Conservation (phyloP, 2,888 invertebrate species). For the Galeruca laticollis region DNA sequence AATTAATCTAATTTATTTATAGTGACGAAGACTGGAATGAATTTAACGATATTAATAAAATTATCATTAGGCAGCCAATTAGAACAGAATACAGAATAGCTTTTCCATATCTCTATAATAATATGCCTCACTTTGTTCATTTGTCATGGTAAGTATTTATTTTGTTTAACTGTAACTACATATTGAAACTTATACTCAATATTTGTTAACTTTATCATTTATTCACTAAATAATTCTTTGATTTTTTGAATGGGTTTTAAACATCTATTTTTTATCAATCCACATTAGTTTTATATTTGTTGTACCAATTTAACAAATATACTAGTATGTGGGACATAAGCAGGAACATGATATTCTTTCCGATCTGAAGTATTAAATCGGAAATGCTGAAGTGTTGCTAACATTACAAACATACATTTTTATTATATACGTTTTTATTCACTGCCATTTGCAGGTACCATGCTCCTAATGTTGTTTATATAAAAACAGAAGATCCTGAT, state of each 20-base stretch:
- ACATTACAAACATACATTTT: constrained; percentile 66
- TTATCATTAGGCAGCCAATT: constrained; percentile 98
- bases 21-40: constrained; percentile 99
- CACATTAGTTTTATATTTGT: constrained; percentile 45
- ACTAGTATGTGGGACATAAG: constrained; percentile 73
- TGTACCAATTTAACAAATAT: constrained; percentile 58
- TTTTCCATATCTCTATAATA: constrained; percentile 99
- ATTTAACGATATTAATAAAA: constrained; percentile 99
- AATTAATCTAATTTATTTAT: constrained; percentile 45
- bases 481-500: constrained; percentile 99
- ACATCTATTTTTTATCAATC: constrained; percentile 11
- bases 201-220: no score
- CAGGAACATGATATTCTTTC: constrained; percentile 70
- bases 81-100: constrained; percentile 99
- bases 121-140: constrained; percentile 98
- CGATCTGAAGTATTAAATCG: constrained; percentile 66
- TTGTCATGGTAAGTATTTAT: constrained; percentile 88
- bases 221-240: no score
- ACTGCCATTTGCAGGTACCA: constrained; percentile 93
- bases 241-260: not conserved
- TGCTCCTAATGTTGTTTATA: constrained; percentile 98
- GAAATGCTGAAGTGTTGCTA: constrained; percentile 71
- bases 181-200: no score
- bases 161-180: not conserved
- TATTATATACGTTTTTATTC: no score